Conservation (phyloP, 2,113 vertebrate species). For the Cacatua alba region DNA sequence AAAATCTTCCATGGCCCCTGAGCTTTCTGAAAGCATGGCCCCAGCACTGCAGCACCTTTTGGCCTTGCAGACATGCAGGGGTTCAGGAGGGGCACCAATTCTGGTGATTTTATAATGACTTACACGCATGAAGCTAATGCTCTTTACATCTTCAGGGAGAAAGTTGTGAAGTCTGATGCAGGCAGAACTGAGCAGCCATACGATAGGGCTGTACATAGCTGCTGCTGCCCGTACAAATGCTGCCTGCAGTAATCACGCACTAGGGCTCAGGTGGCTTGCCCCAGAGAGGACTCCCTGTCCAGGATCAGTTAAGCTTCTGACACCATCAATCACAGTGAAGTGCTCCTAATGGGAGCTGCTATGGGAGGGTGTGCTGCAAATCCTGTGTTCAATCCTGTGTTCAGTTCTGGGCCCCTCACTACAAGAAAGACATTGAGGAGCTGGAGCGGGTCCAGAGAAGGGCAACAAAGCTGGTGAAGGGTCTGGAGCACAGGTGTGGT, state of each 20-base stretch:
- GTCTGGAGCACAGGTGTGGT: not conserved
- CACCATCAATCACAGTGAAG: not conserved
- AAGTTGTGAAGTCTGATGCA: not conserved
- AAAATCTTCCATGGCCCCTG: not conserved
- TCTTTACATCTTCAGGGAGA: not conserved
- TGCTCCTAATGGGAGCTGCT: not conserved
- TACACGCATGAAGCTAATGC: accelerated
- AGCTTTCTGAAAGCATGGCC: not conserved
- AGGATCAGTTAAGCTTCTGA: constrained; percentile 48
- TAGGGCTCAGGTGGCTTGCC: not conserved
- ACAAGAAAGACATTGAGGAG: not conserved
- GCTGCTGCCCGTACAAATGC: not conserved
- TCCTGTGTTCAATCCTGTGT: not conserved
- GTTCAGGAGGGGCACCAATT: not conserved
- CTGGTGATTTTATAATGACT: not conserved
- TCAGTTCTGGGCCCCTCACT: not conserved
- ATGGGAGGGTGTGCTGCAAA: not conserved
- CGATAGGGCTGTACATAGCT: not conserved
- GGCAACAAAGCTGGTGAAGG: not conserved
- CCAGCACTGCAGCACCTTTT: not conserved
- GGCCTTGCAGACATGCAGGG: not conserved
- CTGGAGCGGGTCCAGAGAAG: not conserved
- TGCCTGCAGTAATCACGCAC: not conserved
- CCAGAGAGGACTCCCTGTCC: not conserved
- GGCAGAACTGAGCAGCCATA: not conserved